These are phyloP conservation scores for Lasioglossum morio DNA, from an alignment of 2,888 invertebrate genomes.

Conservation along the genomic window DNA sequence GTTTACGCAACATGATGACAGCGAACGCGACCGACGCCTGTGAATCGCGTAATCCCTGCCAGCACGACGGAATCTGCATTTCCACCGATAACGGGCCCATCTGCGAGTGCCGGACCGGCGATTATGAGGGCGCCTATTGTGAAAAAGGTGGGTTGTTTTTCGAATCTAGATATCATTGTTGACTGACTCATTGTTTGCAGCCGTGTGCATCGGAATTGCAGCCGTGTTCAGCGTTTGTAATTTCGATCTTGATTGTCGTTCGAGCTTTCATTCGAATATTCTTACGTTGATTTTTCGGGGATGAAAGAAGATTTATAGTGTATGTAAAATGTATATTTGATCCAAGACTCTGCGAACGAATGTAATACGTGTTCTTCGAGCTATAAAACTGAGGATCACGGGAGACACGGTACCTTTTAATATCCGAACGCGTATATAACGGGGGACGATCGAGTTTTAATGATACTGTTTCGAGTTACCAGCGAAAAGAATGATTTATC, in stretches of 20 bases:
- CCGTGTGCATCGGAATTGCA: constrained; percentile 16
- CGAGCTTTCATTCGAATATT: background rate
- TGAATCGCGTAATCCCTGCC: constrained; percentile 95
- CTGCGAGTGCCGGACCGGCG: constrained; percentile 97
- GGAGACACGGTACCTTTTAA: background rate
- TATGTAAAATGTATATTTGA: no score
- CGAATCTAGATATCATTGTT: constrained; percentile 7
- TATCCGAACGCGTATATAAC: background rate
- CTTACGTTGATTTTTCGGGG: background rate
- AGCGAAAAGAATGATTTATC: constrained; percentile 23
- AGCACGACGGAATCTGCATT: constrained; percentile 97
- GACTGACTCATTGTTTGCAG: constrained; percentile 35
- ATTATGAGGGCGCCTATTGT: constrained; percentile 97
- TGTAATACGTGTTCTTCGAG: background rate
- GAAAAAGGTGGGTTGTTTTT: constrained; percentile 91
- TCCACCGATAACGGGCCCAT: constrained; percentile 97
- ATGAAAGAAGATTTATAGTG: no score
- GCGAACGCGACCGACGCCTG: constrained; percentile 93
- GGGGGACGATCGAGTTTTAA: constrained; percentile 26
- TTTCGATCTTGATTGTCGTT: constrained; percentile 30
- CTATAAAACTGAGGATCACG: background rate
- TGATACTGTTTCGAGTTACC: constrained; percentile 24
- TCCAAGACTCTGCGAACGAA: no score
- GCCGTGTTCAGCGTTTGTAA: constrained; percentile 1
- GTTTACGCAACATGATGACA: constrained; percentile 82